A percentile compares a stretch with the other conserved stretches of the same genome.
Conservation (phyloP, 1,140 invertebrate genomes). For the Cepaea nemoralis region DNA sequence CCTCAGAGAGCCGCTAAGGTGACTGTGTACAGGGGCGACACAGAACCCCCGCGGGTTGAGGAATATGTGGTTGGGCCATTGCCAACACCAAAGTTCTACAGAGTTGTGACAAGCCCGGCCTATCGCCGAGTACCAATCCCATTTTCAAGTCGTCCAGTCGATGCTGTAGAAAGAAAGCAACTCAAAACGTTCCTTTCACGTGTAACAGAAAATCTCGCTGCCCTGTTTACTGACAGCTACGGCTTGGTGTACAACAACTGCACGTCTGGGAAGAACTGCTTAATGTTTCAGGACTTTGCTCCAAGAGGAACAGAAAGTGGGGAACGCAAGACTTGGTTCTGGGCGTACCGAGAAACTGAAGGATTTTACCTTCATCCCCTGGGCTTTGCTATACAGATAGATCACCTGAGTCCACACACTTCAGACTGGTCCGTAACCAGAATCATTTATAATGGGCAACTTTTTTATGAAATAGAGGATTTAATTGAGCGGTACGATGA, state of each 20-base stretch:
- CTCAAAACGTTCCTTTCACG: conserved; percentile 52
- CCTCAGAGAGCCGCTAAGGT: conserved; percentile 62
- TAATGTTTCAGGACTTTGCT: conserved; percentile 57
- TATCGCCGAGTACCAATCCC: conserved; percentile 59
- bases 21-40: conserved; percentile 63
- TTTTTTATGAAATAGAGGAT: conserved; percentile 58
- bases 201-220: conserved; percentile 51
- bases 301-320: conserved; percentile 57
- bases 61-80: conserved; percentile 66
- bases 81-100: conserved; percentile 54
- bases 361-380: conserved; percentile 63
- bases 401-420: conserved; percentile 54
- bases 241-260: conserved; percentile 63
- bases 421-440: conserved; percentile 56
- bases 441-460: conserved; percentile 61
- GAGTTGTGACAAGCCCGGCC: conserved; percentile 54
- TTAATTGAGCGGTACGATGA: conserved; percentile 53
- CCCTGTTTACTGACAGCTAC: conserved; percentile 60
- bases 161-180: conserved; percentile 56
- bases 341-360: conserved; percentile 61
- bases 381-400: conserved; percentile 62
- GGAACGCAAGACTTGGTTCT: conserved; percentile 60
- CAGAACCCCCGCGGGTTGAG: conserved; percentile 55
- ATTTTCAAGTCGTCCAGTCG: conserved; percentile 58
- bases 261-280: conserved; percentile 52